A percentile compares a stretch with the other conserved stretches of the same genome.
phyloP scores from a whole-genome alignment of 2,113 vertebrate genomes.

The Leucopsar rothschildi region DNA sequence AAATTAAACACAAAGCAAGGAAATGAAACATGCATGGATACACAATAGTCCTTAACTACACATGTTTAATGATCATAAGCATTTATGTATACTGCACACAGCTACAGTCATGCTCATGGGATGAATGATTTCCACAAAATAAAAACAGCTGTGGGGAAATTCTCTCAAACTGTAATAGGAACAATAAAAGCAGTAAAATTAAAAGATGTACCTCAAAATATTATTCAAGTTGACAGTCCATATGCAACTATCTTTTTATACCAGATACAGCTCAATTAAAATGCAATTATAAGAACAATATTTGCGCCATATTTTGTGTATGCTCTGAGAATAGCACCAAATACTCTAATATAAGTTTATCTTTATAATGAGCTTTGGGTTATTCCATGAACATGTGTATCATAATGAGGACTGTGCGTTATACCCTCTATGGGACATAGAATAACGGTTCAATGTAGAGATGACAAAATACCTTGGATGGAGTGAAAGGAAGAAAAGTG shows the following conservation, averaged over 20 bases:
- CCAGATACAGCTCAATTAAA: constrained; percentile 65
- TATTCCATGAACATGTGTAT: constrained; percentile 30
- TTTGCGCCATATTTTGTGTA: constrained; percentile 57
- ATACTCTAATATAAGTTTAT: constrained; percentile 41
- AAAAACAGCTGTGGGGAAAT: constrained; percentile 78
- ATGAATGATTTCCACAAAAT: constrained; percentile 73
- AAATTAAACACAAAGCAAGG: constrained; percentile 57
- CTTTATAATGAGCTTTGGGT: constrained; percentile 56
- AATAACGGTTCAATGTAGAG: constrained; percentile 8
- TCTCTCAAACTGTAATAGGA: constrained; percentile 64
- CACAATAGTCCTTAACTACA: constrained; percentile 73
- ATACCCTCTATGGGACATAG: constrained; percentile 37
- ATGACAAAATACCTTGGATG: constrained; percentile 10
- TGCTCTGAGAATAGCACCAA: constrained; percentile 24
- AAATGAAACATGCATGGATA: constrained; percentile 55
- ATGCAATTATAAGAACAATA: constrained; percentile 54
- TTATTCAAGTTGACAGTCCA: constrained; percentile 58
- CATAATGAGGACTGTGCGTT: constrained; percentile 28
- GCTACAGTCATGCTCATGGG: constrained; percentile 66
- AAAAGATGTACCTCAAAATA: constrained; percentile 73
- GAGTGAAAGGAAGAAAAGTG: not conserved
- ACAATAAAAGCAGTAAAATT: constrained; percentile 75
- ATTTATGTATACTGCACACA: constrained; percentile 70
- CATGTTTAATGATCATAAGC: constrained; percentile 73
- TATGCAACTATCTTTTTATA: constrained; percentile 52